Conservation (phyloP, 2,888 invertebrate genomes). For the Cephus rjabovi region DNA sequence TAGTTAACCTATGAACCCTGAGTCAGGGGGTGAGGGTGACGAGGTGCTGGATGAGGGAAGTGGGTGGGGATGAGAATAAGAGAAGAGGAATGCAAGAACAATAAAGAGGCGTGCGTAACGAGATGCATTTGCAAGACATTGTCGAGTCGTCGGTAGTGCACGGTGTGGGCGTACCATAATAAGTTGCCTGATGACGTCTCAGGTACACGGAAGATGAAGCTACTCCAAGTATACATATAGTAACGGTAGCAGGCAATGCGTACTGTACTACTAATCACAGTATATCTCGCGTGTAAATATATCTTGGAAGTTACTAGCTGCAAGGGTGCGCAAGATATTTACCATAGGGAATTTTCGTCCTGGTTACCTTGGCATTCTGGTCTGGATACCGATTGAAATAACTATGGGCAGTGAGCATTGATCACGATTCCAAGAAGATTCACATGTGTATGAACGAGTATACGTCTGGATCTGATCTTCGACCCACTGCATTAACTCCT, state of each 20-base stretch:
- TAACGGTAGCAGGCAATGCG: background rate
- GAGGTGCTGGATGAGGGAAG: background rate
- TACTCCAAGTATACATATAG: background rate
- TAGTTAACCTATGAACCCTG: constrained; percentile 54
- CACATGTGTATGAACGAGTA: background rate
- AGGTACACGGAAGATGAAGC: constrained; percentile 3
- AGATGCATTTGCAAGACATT: constrained; percentile 10
- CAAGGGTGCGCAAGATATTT: background rate
- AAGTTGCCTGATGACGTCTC: background rate
- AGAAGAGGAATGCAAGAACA: background rate
- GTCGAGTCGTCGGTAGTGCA: constrained; percentile 10
- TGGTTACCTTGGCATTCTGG: background rate
- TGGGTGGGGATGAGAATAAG: background rate
- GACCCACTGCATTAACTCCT: background rate
- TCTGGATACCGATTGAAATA: background rate
- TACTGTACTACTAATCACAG: background rate
- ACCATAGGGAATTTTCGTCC: background rate
- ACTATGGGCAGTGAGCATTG: background rate
- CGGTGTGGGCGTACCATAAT: constrained; percentile 23
- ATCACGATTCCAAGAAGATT: background rate
- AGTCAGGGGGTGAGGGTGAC: constrained; percentile 12
- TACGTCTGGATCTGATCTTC: background rate
- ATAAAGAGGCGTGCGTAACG: background rate
- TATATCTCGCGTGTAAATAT: background rate
- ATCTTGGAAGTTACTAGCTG: background rate